A percentile compares a stretch with the other conserved stretches of the same genome.
phyloP scores from a whole-genome alignment of 2,113 vertebrate species.

The Centrocercus urophasianus region DNA sequence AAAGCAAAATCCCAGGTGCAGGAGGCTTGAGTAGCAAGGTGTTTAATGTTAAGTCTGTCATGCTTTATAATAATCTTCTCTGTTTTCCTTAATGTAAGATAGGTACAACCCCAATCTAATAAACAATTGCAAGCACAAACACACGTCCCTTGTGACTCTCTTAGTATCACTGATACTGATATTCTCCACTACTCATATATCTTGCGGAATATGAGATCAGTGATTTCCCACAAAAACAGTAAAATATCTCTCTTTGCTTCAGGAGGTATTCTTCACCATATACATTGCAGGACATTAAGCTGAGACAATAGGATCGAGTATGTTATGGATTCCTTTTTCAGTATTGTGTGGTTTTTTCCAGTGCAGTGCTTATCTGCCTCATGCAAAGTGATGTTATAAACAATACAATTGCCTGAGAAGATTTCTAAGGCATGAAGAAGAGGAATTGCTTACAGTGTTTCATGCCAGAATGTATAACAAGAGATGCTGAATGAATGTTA shows the following conservation, averaged over 20 bases:
- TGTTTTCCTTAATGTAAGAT: not conserved
- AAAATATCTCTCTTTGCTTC: not conserved
- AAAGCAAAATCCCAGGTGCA: not conserved
- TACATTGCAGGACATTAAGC: not conserved
- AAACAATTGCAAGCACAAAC: not conserved
- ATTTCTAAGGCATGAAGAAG: not conserved
- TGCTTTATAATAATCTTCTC: not conserved
- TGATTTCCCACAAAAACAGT: not conserved
- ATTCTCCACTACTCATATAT: fast-evolving
- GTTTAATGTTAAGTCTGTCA: not conserved
- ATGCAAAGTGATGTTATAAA: not conserved
- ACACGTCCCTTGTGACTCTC: not conserved
- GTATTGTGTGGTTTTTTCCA: not conserved
- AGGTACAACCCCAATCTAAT: not conserved
- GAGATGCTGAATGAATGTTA: not conserved
- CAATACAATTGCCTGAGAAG: not conserved
- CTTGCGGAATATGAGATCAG: not conserved
- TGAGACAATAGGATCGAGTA: not conserved
- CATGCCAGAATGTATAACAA: not conserved
- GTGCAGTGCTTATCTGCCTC: not conserved
- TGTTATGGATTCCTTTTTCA: not conserved
- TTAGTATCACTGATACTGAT: not conserved
- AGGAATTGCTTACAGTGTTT: not conserved
- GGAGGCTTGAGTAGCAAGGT: not conserved
- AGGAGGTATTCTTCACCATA: not conserved